phyloP scores from a whole-genome alignment of 2,113 vertebrate genomes.

The Pseudolaguvia tuberculata region DNA sequence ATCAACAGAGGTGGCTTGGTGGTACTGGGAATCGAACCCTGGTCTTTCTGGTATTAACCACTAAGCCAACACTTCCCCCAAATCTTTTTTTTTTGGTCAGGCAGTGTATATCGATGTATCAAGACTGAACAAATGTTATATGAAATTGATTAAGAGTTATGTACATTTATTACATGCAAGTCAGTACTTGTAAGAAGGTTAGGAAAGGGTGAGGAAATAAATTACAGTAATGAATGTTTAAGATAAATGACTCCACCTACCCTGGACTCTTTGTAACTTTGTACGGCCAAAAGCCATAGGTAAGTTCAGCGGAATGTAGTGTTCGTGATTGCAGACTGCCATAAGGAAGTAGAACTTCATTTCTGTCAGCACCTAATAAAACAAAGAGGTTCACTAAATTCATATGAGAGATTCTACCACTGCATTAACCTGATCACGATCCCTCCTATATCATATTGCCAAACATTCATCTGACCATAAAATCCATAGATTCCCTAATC shows the following conservation, averaged over 20 bases:
- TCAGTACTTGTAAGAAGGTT: background rate
- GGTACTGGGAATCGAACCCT: too few species aligned
- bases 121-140: background rate
- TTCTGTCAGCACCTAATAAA: constrained; percentile 78
- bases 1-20: too few species aligned
- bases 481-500: too few species aligned
- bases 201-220: background rate
- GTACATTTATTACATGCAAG: background rate
- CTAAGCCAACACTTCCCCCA: too few species aligned
- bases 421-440: background rate
- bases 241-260: constrained; percentile 60
- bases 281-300: constrained; percentile 92
- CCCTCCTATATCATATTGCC: background rate
- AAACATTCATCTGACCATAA: background rate
- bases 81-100: too few species aligned
- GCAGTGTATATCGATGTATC: background rate
- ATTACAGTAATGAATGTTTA: too few species aligned
- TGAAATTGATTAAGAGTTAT: background rate
- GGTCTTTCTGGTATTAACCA: too few species aligned
- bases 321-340: constrained; percentile 88
- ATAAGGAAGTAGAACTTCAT: constrained; percentile 97
- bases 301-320: constrained; percentile 94
- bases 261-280: constrained; percentile 87
- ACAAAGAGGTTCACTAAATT: background rate
- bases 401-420: background rate